Evolutionary conservation across 2,888 invertebrate genomes (phyloP).

Genomic region (Stictocephala bisonia): DNA sequence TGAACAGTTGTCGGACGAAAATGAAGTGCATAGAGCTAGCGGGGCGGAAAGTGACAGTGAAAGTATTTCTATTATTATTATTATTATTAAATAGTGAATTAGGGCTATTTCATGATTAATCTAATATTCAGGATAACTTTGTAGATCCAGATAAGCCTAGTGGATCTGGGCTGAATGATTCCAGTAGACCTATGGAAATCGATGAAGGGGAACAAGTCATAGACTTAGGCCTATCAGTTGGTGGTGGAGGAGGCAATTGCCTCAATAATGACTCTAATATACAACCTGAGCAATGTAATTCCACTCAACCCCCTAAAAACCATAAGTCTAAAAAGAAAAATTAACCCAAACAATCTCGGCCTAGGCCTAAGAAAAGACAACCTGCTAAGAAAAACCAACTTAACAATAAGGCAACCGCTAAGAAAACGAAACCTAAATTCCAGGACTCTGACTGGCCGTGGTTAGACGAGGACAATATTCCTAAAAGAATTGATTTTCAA

Average conservation of each 20-base stretch:
- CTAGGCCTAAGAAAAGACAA: conserved; percentile 25
- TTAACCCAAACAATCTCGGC: conserved; percentile 3
- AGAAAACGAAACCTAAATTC: conserved; percentile 10
- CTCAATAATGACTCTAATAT: background rate
- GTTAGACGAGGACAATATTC: conserved; percentile 11
- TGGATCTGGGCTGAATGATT: conserved; percentile 2
- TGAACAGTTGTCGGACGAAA: conserved; percentile 1
- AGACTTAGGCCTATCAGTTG: conserved; percentile 14
- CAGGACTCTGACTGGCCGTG: conserved; percentile 19
- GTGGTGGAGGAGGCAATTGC: conserved; percentile 23
- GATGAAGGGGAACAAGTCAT: conserved; percentile 2
- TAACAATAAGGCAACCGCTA: background rate
- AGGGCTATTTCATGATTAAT: background rate
- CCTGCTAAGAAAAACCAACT: background rate
- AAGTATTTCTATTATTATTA: background rate
- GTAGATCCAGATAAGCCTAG: conserved; percentile 8
- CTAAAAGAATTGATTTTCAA: conserved; percentile 10
- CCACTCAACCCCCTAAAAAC: conserved; percentile 5
- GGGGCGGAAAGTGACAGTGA: conserved; percentile 13
- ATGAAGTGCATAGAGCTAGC: conserved; percentile 2
- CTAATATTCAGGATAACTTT: conserved; percentile 4
- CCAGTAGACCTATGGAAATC: conserved; percentile 1
- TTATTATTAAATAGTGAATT: too few relatives aligned
- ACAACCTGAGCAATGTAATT: background rate
- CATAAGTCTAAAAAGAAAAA: conserved; percentile 5